Evolutionary conservation across 2,888 invertebrate genomes (phyloP).

Genomic region (Tenthredo amoena): DNA sequence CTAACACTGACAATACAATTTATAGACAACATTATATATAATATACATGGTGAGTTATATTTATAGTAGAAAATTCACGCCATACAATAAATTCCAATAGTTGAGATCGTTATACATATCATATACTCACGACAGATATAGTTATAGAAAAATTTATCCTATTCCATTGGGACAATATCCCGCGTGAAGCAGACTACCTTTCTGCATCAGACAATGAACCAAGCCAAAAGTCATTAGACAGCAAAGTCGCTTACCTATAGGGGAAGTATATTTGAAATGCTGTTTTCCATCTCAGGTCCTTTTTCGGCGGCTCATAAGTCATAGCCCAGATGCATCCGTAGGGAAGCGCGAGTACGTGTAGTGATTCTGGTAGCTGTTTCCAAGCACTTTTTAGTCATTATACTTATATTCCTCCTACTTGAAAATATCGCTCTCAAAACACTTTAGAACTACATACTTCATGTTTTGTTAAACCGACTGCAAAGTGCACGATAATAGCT

Average conservation of each 20-base stretch:
- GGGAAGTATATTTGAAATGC: neutral
- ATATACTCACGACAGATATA: neutral
- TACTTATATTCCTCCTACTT: neutral
- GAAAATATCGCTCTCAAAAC: neutral
- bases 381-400: neutral
- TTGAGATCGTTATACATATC: neutral
- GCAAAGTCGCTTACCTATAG: neutral
- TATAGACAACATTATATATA: neutral
- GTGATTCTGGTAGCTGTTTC: neutral
- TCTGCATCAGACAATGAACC: neutral
- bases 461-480: neutral
- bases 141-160: neutral
- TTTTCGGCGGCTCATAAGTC: neutral
- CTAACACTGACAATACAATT: neutral
- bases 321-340: neutral
- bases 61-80: neutral
- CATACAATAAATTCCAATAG: neutral
- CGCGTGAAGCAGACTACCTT: neutral
- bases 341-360: neutral
- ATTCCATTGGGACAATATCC: neutral
- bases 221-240: neutral
- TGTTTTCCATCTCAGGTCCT: neutral
- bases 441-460: neutral
- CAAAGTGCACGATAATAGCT: neutral
- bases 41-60: slow-evolving; percentile 17